Percentiles rank a stretch among this genome's conserved stretches.
Evolutionary conservation across 2,888 invertebrate genomes (phyloP).

Genomic region (Habroteleia sp.): DNA sequence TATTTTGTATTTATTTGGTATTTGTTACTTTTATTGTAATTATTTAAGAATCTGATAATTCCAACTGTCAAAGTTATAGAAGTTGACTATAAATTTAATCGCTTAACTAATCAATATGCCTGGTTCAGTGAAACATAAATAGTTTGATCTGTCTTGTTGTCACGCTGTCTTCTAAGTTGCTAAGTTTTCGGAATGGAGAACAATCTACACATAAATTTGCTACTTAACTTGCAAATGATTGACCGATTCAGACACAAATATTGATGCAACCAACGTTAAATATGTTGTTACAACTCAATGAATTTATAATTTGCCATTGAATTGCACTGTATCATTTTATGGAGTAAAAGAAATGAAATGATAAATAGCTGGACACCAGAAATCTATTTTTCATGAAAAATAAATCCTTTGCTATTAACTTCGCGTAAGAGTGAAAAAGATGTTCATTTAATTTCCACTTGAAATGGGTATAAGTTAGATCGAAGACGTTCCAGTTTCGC

Average conservation of each 20-base stretch:
- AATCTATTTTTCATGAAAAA: slow-evolving; percentile 19
- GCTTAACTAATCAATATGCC: slow-evolving; percentile 43
- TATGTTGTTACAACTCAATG: too few relatives aligned
- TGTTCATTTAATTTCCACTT: slow-evolving; percentile 43
- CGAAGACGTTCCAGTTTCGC: slow-evolving; percentile 35
- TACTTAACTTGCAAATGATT: slow-evolving; percentile 43
- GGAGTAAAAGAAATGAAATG: too few relatives aligned
- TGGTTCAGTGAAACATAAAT: slow-evolving; percentile 35
- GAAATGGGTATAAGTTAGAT: slow-evolving; percentile 29
- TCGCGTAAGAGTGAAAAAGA: slow-evolving; percentile 15
- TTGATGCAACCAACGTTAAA: too few relatives aligned
- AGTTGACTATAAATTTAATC: slow-evolving; percentile 26
- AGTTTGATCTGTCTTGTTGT: slow-evolving; percentile 26
- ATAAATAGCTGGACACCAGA: too few relatives aligned
- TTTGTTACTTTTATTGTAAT: too few relatives aligned
- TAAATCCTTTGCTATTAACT: slow-evolving; percentile 18
- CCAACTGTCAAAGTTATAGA: slow-evolving; percentile 23
- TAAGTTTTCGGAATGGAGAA: slow-evolving; percentile 36
- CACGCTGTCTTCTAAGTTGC: slow-evolving; percentile 35
- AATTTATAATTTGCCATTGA: too few relatives aligned
- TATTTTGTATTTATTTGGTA: too few relatives aligned
- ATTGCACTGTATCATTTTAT: too few relatives aligned
- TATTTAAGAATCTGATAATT: too few relatives aligned
- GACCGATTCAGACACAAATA: slow-evolving; percentile 27
- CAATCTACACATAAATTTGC: slow-evolving; percentile 43